These are phyloP conservation scores for Rhabdomys dilectus DNA, from an alignment of 2,113 vertebrate species.

Conservation along the genomic window DNA sequence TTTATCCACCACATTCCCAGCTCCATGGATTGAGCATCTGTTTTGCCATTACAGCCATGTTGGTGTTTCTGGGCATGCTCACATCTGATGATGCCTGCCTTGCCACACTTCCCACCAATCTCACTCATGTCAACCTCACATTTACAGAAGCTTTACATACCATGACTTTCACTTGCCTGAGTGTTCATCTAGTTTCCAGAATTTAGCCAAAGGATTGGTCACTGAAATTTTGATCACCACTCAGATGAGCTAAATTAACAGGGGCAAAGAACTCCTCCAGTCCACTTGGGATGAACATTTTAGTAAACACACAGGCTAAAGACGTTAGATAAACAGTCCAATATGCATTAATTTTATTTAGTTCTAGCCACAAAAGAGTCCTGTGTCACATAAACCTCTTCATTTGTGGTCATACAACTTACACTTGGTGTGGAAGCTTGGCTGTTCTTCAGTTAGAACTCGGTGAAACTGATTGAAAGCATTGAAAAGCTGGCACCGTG, in stretches of 20 bases:
- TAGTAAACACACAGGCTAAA: conserved; percentile 32
- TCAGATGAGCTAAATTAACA: conserved; percentile 46
- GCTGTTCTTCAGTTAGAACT: conserved; percentile 36
- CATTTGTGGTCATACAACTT: neutral
- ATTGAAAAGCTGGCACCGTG: neutral
- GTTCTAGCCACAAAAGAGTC: conserved; percentile 37
- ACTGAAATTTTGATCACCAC: conserved; percentile 62
- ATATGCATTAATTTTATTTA: conserved; percentile 62
- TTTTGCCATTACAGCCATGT: conserved; percentile 1
- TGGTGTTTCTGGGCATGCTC: conserved; percentile 53
- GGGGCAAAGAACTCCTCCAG: neutral
- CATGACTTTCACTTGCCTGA: conserved; percentile 55
- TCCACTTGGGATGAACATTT: conserved; percentile 15
- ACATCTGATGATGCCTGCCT: conserved; percentile 60
- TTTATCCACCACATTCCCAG: conserved; percentile 33
- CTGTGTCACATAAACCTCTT: conserved; percentile 47
- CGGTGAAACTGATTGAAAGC: conserved; percentile 62
- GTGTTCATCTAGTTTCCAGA: conserved; percentile 72
- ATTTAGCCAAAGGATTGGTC: conserved; percentile 63
- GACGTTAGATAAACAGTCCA: neutral
- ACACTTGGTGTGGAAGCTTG: conserved; percentile 44
- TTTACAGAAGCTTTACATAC: conserved; percentile 47
- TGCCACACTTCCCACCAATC: neutral
- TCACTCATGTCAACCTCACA: conserved; percentile 52
- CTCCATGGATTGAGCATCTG: conserved; percentile 34